Evolutionary conservation across 1,140 invertebrate species (phyloP).

Genomic region (Vanessa atalanta): DNA sequence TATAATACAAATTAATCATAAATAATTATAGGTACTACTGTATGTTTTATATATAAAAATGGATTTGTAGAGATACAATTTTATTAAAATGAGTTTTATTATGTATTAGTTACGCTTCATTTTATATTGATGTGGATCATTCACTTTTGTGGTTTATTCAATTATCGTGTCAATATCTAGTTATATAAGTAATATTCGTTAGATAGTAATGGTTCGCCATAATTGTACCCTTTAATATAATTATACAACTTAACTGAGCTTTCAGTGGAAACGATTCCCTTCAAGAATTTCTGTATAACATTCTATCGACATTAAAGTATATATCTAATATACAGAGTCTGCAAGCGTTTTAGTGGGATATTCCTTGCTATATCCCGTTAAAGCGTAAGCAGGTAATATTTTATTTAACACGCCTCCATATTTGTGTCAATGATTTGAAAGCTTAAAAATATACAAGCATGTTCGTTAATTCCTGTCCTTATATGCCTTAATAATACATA

Average conservation of each 20-base stretch:
- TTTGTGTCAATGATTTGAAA: neutral
- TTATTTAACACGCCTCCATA: conserved; percentile 17
- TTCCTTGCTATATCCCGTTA: conserved; percentile 5
- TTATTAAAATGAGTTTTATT: conserved; percentile 51
- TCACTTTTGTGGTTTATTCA: conserved; percentile 66
- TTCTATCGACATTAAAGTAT: conserved; percentile 74
- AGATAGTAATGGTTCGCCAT: conserved; percentile 67
- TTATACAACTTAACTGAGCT: conserved; percentile 62
- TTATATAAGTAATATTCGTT: conserved; percentile 61
- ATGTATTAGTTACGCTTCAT: conserved; percentile 44
- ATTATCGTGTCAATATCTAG: conserved; percentile 75
- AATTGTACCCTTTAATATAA: conserved; percentile 56
- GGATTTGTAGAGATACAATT: conserved; percentile 52
- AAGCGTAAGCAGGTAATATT: conserved; percentile 19
- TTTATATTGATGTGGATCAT: conserved; percentile 51
- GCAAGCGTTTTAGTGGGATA: conserved; percentile 20
- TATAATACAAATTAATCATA: conserved; percentile 67
- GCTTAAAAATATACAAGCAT: too few species aligned
- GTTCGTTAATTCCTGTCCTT: too few species aligned
- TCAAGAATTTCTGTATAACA: conserved; percentile 71
- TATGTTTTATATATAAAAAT: conserved; percentile 60
- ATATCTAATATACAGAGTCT: conserved; percentile 49
- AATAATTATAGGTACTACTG: conserved; percentile 56
- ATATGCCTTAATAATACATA: too few species aligned
- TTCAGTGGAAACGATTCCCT: conserved; percentile 64